Evolutionary conservation across 1,140 invertebrate species (phyloP), one percentile per base, ranked within the genome.

Genomic region (Zaprionus inermis): DNA sequence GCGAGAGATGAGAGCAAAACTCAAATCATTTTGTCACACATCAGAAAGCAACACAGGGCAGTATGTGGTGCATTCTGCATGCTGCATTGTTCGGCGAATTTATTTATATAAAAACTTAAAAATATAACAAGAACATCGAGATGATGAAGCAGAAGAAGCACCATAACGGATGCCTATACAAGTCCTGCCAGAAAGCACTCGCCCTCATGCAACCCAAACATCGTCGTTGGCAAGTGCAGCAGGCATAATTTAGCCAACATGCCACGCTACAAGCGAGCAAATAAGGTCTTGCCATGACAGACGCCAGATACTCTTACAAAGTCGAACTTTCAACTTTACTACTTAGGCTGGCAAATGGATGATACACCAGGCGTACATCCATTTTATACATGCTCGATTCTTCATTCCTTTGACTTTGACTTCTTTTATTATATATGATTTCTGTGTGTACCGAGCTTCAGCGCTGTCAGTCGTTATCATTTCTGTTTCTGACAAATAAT

Each of bases 61-160:
- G 78, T 73, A 79, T 77, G 59, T 70, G 57, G 51, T 71, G 57
- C 49, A 65, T 56, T n/a, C 30, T n/a, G 28, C 14, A 56, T 54
- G 54, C 55, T 61, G 78, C 78, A 52, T 79, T 79, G 74, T 73
- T 63, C 71, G 34, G 64, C 46, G 22, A 71, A 76, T 88, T 88
- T 88, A 88, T 88, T 88, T 89, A 88, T 88, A 88, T 89, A 83
- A 89, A 88, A 89, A 79, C 83, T 88, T 89, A 88, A 88, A 86
- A 88, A 88, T 88, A 88, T 79, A 89, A 75, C 79, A 65, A 63
- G 75, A 83, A 44, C 38, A 44, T 44, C 38, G 38, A 44, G 38
- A 44, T 44, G 38, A 44, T 9, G 38, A 44, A 3, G n/a, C 7
- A 44, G 38, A n/a, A 41, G n/a, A 7, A n/a, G n/a, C 38, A 16